Base-by-base conservation (phyloP, 2,113 vertebrate genomes). In the Steatornis caripensis region DNA sequence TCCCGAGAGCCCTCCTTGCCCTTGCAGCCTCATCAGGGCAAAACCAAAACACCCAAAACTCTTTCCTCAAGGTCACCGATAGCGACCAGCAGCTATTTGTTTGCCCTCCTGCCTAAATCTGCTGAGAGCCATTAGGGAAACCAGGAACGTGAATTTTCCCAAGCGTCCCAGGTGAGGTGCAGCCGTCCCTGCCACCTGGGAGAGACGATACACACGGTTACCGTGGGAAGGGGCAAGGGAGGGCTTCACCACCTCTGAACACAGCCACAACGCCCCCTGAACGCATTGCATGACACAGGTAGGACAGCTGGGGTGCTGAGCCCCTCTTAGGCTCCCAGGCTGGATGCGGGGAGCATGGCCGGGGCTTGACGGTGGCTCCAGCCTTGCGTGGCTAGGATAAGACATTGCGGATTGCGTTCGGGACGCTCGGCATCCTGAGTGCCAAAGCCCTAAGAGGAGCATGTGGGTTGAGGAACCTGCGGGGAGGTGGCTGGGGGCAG, bases 21-120 rank as follows among this genome's bases (percentile, higher is more conserved):
- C 48, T 89, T 0, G 0, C 58, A 48, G 54, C 54, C 57, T 79
- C 5, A 0, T 34, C 51, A 51, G 41, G 37, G 41, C 20, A 43
- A 87, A 70, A 87, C 19, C 37, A 61, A 55, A 92, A 34, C 36
- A 39, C 65, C 6, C 39, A 15, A 18, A 84, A 37, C 12, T 58
- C 46, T 69, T 69, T 36, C 64, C 34, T 86, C 19, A 10, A 34
- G 36, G 16, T 65, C 64, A 27, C 26, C 2, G 8, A 11, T 5
- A 60, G 53, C 4, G 0, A 72, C 26, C 62, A 54, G 68, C 71
- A 62, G 53, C 24, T 71, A 46, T 45, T 26, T 37, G 5, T 53
- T 70, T 65, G 45, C 27, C 12, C 36, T 91, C 41, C 55, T 74
- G 49, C 41, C 34, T 53, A 10, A 69, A 74, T 26, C 54, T 24